Conservation (phyloP, 2,888 invertebrate species). For the Coenonympha glycerion region DNA sequence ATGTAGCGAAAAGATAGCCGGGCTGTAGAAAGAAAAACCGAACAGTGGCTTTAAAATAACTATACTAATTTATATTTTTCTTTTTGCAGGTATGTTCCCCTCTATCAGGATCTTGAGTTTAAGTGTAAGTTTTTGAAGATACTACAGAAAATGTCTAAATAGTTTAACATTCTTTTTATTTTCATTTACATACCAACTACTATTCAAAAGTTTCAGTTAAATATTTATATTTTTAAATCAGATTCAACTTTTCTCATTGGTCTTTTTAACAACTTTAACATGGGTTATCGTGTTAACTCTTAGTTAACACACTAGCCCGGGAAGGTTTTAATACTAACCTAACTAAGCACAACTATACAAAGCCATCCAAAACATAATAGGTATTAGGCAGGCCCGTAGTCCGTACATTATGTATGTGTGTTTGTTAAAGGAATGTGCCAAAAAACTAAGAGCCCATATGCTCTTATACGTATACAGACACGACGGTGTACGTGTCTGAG, state of each 20-base stretch:
- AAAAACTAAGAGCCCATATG: slow-evolving; percentile 6
- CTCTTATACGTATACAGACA: slow-evolving; percentile 1
- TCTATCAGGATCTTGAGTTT: neutral
- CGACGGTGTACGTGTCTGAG: neutral
- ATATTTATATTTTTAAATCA: no score
- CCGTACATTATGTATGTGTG: neutral
- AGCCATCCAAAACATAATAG: neutral
- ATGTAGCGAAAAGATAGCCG: no score
- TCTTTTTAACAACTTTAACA: no score
- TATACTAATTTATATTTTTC: neutral
- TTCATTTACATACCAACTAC: no score
- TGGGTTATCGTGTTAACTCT: no score
- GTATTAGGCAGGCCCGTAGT: neutral
- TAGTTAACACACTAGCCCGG: no score
- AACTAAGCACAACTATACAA: neutral
- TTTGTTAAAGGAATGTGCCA: slow-evolving; percentile 4
- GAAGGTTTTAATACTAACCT: no score
- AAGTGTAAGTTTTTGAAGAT: neutral
- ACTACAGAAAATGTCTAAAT: neutral
- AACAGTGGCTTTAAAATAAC: neutral
- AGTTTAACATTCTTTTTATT: neutral
- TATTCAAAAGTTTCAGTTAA: no score
- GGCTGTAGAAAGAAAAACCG: no score
- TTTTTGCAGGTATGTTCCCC: neutral
- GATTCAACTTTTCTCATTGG: no score